A percentile compares a stretch with the other conserved stretches of the same genome.
Conservation (phyloP, 2,797 vertebrate species). For the Sarcoramphus papa region DNA sequence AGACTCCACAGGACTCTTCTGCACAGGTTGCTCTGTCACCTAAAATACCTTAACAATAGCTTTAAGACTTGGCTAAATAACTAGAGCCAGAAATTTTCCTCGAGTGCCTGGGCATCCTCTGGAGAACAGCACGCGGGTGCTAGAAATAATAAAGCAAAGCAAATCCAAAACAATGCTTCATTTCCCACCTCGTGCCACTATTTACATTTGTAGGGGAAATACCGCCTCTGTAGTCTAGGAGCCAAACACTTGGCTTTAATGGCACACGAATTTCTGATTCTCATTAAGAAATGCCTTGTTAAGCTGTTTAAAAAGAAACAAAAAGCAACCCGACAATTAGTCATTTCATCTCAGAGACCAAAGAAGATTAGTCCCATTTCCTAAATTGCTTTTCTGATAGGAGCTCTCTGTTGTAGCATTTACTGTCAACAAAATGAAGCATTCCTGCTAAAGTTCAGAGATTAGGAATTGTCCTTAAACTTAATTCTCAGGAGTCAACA, state of each 20-base stretch:
- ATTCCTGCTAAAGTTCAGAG: not conserved
- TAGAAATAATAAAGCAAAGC: slow-evolving; percentile 46
- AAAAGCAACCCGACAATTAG: slow-evolving; percentile 19
- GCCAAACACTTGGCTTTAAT: slow-evolving; percentile 29
- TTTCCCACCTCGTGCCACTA: slow-evolving; percentile 20
- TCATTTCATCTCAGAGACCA: slow-evolving; percentile 23
- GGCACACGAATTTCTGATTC: slow-evolving; percentile 25
- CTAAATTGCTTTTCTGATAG: not conserved
- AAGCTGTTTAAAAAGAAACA: slow-evolving; percentile 35
- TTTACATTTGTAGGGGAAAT: not conserved
- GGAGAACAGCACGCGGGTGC: not conserved
- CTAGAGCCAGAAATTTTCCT: not conserved
- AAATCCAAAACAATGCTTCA: not conserved
- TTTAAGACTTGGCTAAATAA: not conserved
- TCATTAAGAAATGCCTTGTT: slow-evolving; percentile 3
- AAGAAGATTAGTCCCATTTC: slow-evolving; percentile 16
- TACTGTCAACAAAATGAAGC: not conserved
- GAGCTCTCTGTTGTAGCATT: not conserved
- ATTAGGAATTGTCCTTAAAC: slow-evolving; percentile 19
- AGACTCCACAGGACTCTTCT: not conserved
- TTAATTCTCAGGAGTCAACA: not conserved
- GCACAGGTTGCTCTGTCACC: not conserved
- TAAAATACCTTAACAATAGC: not conserved
- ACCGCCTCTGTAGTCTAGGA: not conserved
- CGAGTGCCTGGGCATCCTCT: not conserved